Conservation (phyloP, 2,888 invertebrate species). For the Xanthia togata region DNA sequence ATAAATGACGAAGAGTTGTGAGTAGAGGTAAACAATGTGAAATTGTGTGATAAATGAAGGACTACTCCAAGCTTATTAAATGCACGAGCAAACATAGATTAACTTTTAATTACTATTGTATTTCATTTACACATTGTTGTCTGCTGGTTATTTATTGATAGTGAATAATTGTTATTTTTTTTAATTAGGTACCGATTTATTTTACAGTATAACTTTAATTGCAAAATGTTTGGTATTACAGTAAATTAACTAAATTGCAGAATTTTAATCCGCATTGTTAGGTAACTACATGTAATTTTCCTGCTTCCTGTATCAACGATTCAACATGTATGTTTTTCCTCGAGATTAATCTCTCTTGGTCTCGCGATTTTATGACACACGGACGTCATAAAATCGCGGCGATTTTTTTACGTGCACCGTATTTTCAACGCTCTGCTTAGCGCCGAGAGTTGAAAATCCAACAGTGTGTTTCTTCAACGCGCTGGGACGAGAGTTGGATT, state of each 20-base stretch:
- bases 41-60: slow-evolving; percentile 2
- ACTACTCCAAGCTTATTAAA: background rate
- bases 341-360: no score
- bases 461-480: no score
- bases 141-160: background rate
- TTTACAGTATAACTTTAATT: background rate
- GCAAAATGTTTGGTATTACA: background rate
- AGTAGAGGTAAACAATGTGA: slow-evolving; percentile 5
- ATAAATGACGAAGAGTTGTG: background rate
- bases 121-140: slow-evolving; percentile 14
- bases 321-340: no score
- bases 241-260: background rate
- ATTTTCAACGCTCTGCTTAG: no score
- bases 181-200: background rate
- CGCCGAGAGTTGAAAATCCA: no score
- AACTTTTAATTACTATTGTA: slow-evolving; percentile 19
- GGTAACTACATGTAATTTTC: slow-evolving; percentile 6
- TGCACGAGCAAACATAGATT: slow-evolving; percentile 6
- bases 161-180: background rate
- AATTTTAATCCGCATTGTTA: background rate
- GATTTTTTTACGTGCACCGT: no score
- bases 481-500: no score
- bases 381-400: no score
- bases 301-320: no score
- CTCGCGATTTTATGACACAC: no score